Conservation (phyloP, 2,888 invertebrate species). For the Clistopyga incitator region DNA sequence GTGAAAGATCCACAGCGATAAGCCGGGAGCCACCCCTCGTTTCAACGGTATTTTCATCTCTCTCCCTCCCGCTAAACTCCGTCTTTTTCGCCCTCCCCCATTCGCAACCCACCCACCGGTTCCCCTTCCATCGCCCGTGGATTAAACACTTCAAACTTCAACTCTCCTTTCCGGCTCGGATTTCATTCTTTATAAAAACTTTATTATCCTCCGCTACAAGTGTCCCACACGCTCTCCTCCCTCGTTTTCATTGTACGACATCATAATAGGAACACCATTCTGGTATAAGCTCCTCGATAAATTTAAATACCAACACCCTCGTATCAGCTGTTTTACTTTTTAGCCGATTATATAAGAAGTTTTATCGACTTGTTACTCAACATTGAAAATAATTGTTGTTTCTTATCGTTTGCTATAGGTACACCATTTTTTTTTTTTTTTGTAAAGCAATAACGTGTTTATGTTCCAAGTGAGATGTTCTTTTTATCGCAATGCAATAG, state of each 20-base stretch:
- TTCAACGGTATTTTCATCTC: constrained; percentile 34
- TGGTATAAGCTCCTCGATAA: constrained; percentile 43
- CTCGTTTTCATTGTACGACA: constrained; percentile 29
- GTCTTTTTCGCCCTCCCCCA: constrained; percentile 52
- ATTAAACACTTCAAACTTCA: constrained; percentile 65
- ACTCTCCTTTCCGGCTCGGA: constrained; percentile 61
- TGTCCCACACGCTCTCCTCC: constrained; percentile 53
- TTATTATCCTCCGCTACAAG: constrained; percentile 61
- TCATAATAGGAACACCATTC: constrained; percentile 37
- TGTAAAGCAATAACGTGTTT: no score
- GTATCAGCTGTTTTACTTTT: constrained; percentile 32
- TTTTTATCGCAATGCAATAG: no score
- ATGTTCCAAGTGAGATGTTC: no score
- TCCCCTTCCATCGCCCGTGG: constrained; percentile 54
- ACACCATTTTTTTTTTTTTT: not conserved
- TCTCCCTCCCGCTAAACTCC: constrained; percentile 46
- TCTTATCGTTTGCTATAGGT: not conserved
- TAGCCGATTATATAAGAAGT: not conserved
- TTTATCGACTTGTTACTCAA: not conserved
- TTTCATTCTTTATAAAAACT: constrained; percentile 64
- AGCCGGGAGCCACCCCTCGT: constrained; percentile 69
- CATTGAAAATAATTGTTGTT: not conserved
- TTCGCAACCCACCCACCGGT: constrained; percentile 44
- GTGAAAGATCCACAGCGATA: constrained; percentile 75
- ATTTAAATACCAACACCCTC: constrained; percentile 50